phyloP scores from a whole-genome alignment of 2,888 invertebrate genomes.

The Latrodectus elegans region DNA sequence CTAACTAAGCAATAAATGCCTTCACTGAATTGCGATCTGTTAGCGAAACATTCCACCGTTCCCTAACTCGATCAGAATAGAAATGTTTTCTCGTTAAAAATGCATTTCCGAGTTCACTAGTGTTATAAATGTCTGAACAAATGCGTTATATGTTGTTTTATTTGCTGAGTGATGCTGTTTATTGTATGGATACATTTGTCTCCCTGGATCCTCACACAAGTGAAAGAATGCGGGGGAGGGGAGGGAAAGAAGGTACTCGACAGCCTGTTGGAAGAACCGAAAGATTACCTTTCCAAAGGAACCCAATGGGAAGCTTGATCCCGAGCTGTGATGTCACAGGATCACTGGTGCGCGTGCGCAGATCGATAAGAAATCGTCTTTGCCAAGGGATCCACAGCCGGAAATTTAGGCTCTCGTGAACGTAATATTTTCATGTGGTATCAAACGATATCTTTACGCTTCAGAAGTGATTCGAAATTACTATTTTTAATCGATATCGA shows the following conservation, averaged over 20 bases:
- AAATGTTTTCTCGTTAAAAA: too few relatives aligned
- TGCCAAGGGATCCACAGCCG: conserved; percentile 54
- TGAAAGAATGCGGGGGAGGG: background rate
- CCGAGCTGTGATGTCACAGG: conserved; percentile 45
- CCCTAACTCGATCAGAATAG: too few relatives aligned
- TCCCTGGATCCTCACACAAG: background rate
- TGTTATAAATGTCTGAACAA: background rate
- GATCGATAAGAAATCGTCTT: conserved; percentile 54
- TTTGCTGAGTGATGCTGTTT: background rate
- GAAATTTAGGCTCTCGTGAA: conserved; percentile 32
- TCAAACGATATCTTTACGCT: background rate
- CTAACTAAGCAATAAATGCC: too few relatives aligned
- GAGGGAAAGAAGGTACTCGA: conserved; percentile 10
- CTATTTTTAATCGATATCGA: background rate
- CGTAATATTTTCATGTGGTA: conserved; percentile 30
- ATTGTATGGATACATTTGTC: background rate
- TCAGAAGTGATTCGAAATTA: background rate
- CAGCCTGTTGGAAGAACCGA: conserved; percentile 26
- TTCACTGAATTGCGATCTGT: too few relatives aligned
- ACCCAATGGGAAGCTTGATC: conserved; percentile 48
- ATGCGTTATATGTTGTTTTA: background rate
- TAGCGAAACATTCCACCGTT: too few relatives aligned
- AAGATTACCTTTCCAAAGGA: conserved; percentile 52
- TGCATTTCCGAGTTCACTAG: too few relatives aligned
- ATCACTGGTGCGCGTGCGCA: conserved; percentile 39